These are phyloP conservation scores for Oryzias curvinotus DNA, from an alignment of 2,113 vertebrate genomes.

Conservation along the genomic window DNA sequence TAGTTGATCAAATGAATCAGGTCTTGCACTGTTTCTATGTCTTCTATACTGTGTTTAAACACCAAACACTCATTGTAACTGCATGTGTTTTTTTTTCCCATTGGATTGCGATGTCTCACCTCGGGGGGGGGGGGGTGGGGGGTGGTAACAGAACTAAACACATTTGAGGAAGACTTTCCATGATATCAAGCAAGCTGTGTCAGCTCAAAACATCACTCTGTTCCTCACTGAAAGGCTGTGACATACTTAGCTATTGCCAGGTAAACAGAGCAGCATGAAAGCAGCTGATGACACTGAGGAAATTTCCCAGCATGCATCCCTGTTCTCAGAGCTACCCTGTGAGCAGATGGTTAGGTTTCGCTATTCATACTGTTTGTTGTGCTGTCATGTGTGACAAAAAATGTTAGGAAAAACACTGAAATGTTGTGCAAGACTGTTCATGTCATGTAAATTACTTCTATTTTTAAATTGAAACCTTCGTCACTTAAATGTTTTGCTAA, in stretches of 20 bases:
- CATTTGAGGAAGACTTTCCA: slow-evolving; percentile 36
- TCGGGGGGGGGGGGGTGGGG: slow-evolving; percentile 7
- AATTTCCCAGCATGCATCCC: neutral
- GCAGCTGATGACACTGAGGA: neutral
- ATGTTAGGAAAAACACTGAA: too few species aligned
- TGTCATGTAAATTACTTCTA: too few species aligned
- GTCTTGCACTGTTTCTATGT: neutral
- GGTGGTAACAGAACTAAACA: slow-evolving; percentile 14
- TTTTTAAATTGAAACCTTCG: too few species aligned
- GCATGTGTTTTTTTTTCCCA: neutral
- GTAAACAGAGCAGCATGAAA: neutral
- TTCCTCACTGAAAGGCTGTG: slow-evolving; percentile 4
- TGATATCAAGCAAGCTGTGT: slow-evolving; percentile 28
- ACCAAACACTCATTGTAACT: slow-evolving; percentile 15
- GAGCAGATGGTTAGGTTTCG: too few species aligned
- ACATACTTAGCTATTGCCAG: neutral
- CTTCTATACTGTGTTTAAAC: slow-evolving; percentile 1
- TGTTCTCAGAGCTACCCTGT: too few species aligned
- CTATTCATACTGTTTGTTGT: too few species aligned
- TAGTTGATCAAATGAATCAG: neutral
- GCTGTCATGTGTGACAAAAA: too few species aligned
- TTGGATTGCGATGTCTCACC: neutral
- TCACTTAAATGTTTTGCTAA: too few species aligned
- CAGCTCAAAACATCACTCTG: slow-evolving; percentile 36
- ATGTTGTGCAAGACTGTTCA: too few species aligned